Conservation (phyloP, 2,797 vertebrate genomes). For the Intellagama lesueurii region DNA sequence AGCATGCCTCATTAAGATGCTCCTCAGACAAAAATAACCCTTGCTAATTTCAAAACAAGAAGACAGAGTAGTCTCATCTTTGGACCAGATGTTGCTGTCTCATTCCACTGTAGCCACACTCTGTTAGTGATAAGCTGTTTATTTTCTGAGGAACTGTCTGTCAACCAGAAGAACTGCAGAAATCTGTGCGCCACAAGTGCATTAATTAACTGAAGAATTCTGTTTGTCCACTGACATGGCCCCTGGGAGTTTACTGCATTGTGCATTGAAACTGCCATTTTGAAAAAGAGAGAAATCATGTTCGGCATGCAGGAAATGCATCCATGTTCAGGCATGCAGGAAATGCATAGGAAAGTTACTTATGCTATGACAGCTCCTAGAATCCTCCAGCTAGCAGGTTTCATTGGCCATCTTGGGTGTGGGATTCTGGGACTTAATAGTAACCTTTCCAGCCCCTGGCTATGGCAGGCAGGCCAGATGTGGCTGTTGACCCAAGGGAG, state of each 20-base stretch:
- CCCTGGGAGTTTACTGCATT: neutral
- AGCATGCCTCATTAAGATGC: neutral
- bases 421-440: no score
- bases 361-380: no score
- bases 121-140: constrained; percentile 18
- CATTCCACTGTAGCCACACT: neutral
- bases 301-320: neutral
- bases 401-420: no score
- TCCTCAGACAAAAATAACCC: constrained; percentile 1
- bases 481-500: no score
- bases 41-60: constrained; percentile 21
- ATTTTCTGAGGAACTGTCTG: constrained; percentile 13
- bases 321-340: neutral
- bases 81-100: neutral
- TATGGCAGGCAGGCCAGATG: no score
- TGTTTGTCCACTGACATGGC: neutral
- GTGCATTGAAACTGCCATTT: neutral
- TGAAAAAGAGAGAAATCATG: neutral
- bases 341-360: no score
- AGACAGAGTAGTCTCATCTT: constrained; percentile 33
- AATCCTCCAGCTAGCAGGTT: no score
- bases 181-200: neutral
- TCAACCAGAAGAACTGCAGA: constrained; percentile 2
- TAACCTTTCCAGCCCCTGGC: no score
- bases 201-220: neutral